A percentile compares a stretch with the other conserved stretches of the same genome.
phyloP scores from a whole-genome alignment of 2,888 invertebrate species.

The Hipparchia semele region DNA sequence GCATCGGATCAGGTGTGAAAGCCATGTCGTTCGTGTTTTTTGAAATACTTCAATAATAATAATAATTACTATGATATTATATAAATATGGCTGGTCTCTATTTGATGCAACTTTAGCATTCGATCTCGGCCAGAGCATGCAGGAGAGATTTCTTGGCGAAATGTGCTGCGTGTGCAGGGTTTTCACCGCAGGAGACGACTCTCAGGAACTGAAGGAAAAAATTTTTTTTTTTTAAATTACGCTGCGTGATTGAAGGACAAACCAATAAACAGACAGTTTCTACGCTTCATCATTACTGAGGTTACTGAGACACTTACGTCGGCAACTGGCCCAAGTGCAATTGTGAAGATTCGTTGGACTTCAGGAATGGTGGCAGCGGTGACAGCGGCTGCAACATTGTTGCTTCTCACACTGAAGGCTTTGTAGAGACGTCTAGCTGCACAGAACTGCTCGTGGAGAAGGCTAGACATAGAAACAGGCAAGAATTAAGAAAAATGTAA shows the following conservation, averaged over 20 bases:
- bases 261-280: too few species aligned
- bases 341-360: constrained; percentile 40
- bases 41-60: constrained; percentile 68
- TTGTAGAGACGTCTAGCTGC: constrained; percentile 59
- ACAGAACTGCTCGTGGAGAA: constrained; percentile 66
- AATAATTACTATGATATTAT: constrained; percentile 42
- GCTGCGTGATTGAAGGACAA: too few species aligned
- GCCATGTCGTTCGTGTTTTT: constrained; percentile 57
- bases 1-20: constrained; percentile 55
- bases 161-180: constrained; percentile 46
- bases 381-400: constrained; percentile 60
- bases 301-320: constrained; percentile 53
- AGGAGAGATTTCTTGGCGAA: constrained; percentile 50
- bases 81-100: background rate
- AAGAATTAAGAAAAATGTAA: background rate
- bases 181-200: constrained; percentile 47
- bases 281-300: too few species aligned
- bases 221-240: background rate
- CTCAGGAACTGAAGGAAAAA: constrained; percentile 53
- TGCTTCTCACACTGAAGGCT: constrained; percentile 55
- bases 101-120: constrained; percentile 34
- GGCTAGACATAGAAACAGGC: constrained; percentile 43
- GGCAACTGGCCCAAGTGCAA: constrained; percentile 39
- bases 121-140: constrained; percentile 37
- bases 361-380: constrained; percentile 57